phyloP scores from a whole-genome alignment of 2,113 vertebrate genomes.

The Pelecanus crispus region DNA sequence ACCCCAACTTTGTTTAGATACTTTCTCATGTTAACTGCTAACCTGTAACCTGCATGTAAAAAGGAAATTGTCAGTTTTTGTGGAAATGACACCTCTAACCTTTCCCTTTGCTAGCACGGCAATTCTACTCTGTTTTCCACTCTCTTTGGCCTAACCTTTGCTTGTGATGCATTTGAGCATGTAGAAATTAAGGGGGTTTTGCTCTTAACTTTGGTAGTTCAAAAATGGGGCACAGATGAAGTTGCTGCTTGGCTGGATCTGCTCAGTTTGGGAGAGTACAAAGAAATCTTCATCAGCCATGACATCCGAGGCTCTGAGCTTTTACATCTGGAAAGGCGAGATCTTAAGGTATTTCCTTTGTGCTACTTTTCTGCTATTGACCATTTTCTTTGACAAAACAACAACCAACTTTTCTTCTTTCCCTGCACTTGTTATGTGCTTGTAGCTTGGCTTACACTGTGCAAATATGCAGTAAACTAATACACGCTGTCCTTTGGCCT shows the following conservation, averaged over 20 bases:
- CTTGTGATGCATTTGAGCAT: slow-evolving; percentile 83
- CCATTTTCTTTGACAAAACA: slow-evolving; percentile 64
- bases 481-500: slow-evolving; percentile 36
- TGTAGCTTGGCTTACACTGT: slow-evolving; percentile 74
- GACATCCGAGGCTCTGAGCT: slow-evolving; percentile 99
- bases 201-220: slow-evolving; percentile 97
- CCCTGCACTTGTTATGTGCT: slow-evolving; percentile 64
- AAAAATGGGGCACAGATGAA: slow-evolving; percentile 99
- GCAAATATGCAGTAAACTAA: slow-evolving; percentile 59
- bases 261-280: slow-evolving; percentile 99
- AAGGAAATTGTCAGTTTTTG: slow-evolving; percentile 27
- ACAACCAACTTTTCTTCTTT: slow-evolving; percentile 56
- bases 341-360: slow-evolving; percentile 95
- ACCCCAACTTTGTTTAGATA: slow-evolving; percentile 47
- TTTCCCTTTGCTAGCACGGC: slow-evolving; percentile 79
- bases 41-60: slow-evolving; percentile 77
- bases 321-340: slow-evolving; percentile 98
- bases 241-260: slow-evolving; percentile 99
- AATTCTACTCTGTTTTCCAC: slow-evolving; percentile 73
- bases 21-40: slow-evolving; percentile 34
- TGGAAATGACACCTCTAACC: slow-evolving; percentile 62
- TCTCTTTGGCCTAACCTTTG: slow-evolving; percentile 83
- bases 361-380: slow-evolving; percentile 76
- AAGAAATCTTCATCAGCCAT: slow-evolving; percentile 96
- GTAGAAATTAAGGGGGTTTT: slow-evolving; percentile 91